Percentiles rank a stretch among this genome's conserved stretches.
These are phyloP conservation scores for Zingel zingel DNA, from an alignment of 2,113 vertebrate genomes.

Conservation along the genomic window DNA sequence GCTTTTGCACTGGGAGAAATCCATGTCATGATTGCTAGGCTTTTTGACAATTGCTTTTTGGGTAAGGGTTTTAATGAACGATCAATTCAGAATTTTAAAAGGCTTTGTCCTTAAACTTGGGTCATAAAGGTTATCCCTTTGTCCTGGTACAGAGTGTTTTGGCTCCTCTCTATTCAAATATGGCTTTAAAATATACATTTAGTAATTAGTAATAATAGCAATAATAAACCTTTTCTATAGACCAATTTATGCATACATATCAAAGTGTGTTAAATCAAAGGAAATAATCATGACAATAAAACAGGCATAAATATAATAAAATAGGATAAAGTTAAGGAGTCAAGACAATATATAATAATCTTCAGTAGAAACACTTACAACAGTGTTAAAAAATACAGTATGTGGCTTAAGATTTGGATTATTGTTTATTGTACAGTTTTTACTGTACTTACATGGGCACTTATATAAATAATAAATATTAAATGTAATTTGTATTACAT, in stretches of 20 bases:
- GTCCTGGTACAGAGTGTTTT: neutral
- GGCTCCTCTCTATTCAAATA: neutral
- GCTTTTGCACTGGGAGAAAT: neutral
- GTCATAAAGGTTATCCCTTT: neutral
- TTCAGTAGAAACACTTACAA: neutral
- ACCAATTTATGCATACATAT: no score
- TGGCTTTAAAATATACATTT: constrained; percentile 7
- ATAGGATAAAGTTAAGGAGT: no score
- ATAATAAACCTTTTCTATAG: no score
- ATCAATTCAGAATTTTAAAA: neutral
- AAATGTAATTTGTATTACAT: neutral
- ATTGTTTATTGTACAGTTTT: neutral
- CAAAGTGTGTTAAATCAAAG: no score
- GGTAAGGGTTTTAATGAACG: neutral
- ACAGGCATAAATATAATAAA: neutral
- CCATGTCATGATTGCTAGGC: neutral
- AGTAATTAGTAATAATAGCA: no score
- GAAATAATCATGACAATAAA: neutral
- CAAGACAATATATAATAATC: neutral
- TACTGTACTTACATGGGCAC: no score
- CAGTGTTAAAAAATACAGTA: no score
- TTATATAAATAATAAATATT: no score
- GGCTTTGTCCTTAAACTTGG: constrained; percentile 1
- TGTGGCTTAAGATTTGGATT: neutral
- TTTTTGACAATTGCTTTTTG: constrained; percentile 6